These are phyloP conservation scores for Pristionchus maxplancki DNA, from an alignment of 2,888 invertebrate genomes.

Conservation along the genomic window DNA sequence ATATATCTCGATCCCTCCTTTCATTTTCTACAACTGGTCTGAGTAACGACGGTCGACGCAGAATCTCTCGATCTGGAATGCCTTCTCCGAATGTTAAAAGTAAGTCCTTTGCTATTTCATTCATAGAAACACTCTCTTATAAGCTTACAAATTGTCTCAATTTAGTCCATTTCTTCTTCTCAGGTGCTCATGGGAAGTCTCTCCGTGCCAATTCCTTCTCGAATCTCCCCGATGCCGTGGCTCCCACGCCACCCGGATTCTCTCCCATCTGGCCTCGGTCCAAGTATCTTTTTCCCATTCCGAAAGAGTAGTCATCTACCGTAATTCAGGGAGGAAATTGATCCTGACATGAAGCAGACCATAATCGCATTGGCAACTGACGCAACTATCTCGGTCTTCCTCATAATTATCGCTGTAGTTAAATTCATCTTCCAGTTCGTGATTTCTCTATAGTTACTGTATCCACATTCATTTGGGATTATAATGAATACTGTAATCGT, in stretches of 20 bases:
- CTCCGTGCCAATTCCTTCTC: conserved; percentile 10
- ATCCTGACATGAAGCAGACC: conserved; percentile 38
- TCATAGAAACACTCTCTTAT: no score
- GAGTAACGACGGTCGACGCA: conserved; percentile 13
- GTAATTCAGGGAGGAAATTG: conserved; percentile 11
- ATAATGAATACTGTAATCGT: neutral
- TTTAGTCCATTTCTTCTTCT: neutral
- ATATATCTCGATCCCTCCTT: neutral
- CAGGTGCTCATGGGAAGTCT: conserved; percentile 11
- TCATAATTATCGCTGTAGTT: conserved; percentile 33
- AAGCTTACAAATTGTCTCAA: no score
- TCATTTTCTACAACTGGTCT: conserved; percentile 27
- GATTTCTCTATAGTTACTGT: neutral
- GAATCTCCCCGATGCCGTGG: conserved; percentile 19
- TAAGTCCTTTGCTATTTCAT: neutral
- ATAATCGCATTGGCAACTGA: conserved; percentile 25
- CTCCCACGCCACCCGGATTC: conserved; percentile 47
- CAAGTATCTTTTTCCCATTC: neutral
- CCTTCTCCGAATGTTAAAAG: neutral
- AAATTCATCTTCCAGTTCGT: conserved; percentile 46
- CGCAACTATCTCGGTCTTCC: conserved; percentile 29
- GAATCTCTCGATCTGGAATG: conserved; percentile 5
- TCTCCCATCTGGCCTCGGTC: conserved; percentile 44
- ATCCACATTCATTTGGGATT: neutral
- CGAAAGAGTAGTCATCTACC: neutral